Evolutionary conservation across 2,113 vertebrate genomes (phyloP), one percentile per base, ranked within the genome.

Genomic region (Otolemur garnettii): DNA sequence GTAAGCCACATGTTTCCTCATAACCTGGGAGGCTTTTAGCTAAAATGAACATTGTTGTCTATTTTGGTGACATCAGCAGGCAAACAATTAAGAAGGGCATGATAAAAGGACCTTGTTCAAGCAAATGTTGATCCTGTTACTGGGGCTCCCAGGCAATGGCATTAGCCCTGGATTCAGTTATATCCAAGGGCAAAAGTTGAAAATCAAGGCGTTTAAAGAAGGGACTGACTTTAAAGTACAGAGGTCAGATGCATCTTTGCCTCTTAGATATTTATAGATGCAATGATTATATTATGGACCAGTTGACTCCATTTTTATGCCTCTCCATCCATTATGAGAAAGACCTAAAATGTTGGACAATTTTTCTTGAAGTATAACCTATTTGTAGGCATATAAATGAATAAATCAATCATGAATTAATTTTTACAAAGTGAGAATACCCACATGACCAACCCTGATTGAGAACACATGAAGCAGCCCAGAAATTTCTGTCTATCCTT

Each of bases 11-110:
- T 93, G 35, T 92, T 95, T 92, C 75, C 57, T 59, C 45, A 75
- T 19, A 80, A 84, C 60, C 60, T 72, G 42, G 38, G 57, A 90
- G 24, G 19, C 66, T 91, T 95, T 91, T 77, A 81, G 33, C 72
- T 84, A 80, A 95, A 92, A 97, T 33, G 14, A 33, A 2, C 8
- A 59, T 53, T 86, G 59, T 53, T 86, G 45, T 85, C 78, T 60
- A 71, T 85, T 50, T 91, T 45, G 42, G 33, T 91, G 87, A 89
- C 22, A 12, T 2, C 10, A 1, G 1, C n/a, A 45, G 8, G n/a
- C 60, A 75, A 86, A 71, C 55, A 92, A 84, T 90, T 94, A 75
- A 77, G 84, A 38, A 38, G 50, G 26, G 2, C 24, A 83, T 6
- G 82, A 35, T 53, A 50, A 88, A 87, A 87, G 4, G 21, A 57